Evolutionary conservation across 2,888 invertebrate species (phyloP).

Genomic region (Stenoptilia bipunctidactyla): DNA sequence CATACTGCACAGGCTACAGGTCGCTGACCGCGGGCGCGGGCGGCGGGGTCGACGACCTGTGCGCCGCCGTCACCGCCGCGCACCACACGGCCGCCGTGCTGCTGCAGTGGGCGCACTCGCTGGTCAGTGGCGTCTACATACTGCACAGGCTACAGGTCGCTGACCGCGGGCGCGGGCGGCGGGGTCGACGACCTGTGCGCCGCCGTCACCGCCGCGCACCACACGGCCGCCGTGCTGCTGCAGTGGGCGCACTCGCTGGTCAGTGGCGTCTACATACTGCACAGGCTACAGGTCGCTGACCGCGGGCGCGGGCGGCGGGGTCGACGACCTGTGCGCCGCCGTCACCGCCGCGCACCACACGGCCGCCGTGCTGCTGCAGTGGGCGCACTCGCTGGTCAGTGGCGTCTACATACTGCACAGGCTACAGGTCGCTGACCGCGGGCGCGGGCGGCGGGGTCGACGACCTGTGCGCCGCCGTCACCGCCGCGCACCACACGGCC

Average conservation of each 20-base stretch:
- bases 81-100: conserved; percentile 52
- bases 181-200: conserved; percentile 76
- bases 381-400: conserved; percentile 59
- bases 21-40: conserved; percentile 24
- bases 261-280: no score
- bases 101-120: conserved; percentile 58
- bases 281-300: conserved; percentile 29
- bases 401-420: no score
- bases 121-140: no score
- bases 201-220: conserved; percentile 54
- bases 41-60: conserved; percentile 74
- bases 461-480: conserved; percentile 55
- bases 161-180: conserved; percentile 25
- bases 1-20: no score
- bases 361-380: conserved; percentile 48
- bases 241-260: conserved; percentile 65
- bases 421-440: no score
- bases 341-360: conserved; percentile 58
- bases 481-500: conserved; percentile 52
- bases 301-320: conserved; percentile 35
- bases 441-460: no score
- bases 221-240: conserved; percentile 46
- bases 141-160: no score
- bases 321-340: conserved; percentile 74
- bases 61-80: conserved; percentile 56